Percentiles rank a stretch among this genome's conserved stretches.
phyloP scores from a whole-genome alignment of 1,140 invertebrate species.

The Spodoptera frugiperda region DNA sequence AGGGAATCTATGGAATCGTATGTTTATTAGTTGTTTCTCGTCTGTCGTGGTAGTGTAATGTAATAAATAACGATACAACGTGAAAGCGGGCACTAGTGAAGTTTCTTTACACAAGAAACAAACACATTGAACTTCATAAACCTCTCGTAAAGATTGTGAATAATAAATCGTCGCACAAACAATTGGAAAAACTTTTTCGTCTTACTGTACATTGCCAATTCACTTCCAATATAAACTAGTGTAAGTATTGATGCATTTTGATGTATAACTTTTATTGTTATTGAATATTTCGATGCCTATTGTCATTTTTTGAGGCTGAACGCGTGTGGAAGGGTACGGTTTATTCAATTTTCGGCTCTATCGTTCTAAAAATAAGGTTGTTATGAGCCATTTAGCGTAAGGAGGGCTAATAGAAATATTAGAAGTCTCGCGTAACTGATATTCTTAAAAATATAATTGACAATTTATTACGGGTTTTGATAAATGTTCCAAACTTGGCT shows the following conservation, averaged over 20 bases:
- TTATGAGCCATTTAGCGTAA: slow-evolving; percentile 17
- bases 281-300: slow-evolving; percentile 54
- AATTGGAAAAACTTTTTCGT: slow-evolving; percentile 55
- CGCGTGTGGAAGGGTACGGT: slow-evolving; percentile 3
- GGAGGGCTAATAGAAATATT: background rate
- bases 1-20: slow-evolving; percentile 22
- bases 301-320: slow-evolving; percentile 10
- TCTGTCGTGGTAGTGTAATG: slow-evolving; percentile 27
- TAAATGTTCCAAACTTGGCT: slow-evolving; percentile 42
- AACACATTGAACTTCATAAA: background rate
- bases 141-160: slow-evolving; percentile 42
- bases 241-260: slow-evolving; percentile 70
- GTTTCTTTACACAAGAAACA: background rate
- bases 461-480: slow-evolving; percentile 46
- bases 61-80: background rate
- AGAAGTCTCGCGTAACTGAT: background rate
- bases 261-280: slow-evolving; percentile 67
- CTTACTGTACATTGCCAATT: slow-evolving; percentile 63
- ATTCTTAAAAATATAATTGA: slow-evolving; percentile 29
- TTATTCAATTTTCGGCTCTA: background rate
- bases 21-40: slow-evolving; percentile 27
- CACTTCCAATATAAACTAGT: slow-evolving; percentile 58
- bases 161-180: slow-evolving; percentile 58
- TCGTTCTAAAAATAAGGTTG: background rate
- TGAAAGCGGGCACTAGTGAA: background rate